Conservation (phyloP, 2,113 vertebrate species). For the Xyrauchen texanus region DNA sequence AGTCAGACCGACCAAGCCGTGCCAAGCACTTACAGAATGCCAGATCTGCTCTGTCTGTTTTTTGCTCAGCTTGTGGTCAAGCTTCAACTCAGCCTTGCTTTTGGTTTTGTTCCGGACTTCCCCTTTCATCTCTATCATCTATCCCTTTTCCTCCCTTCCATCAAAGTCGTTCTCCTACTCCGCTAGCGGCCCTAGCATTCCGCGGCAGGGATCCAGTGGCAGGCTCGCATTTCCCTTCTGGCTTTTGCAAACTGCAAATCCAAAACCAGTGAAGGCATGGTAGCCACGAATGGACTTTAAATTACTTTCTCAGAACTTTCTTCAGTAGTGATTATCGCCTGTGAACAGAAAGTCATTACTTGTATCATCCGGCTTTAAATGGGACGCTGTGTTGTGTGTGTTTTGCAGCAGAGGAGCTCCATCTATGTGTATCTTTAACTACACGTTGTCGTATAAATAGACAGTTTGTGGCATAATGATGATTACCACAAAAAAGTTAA, state of each 20-base stretch:
- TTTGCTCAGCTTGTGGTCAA: conserved; percentile 19
- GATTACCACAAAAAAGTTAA: no score
- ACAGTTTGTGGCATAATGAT: no score
- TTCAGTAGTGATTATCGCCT: background rate
- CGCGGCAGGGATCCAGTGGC: background rate
- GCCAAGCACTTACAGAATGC: background rate
- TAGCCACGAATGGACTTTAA: background rate
- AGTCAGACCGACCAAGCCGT: background rate
- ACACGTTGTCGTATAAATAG: no score
- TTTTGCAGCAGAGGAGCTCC: no score
- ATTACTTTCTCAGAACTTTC: background rate
- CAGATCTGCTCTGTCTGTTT: conserved; percentile 17
- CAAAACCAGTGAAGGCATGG: background rate
- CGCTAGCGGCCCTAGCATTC: background rate
- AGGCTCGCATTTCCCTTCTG: background rate
- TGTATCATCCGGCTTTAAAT: conserved; percentile 8
- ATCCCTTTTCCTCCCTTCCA: background rate
- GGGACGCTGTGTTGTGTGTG: background rate
- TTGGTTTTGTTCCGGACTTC: conserved; percentile 11
- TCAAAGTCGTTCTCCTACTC: conserved; percentile 21
- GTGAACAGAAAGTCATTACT: background rate
- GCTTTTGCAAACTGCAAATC: background rate
- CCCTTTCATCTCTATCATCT: background rate
- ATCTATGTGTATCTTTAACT: no score
- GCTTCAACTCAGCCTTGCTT: background rate